Base-by-base conservation (phyloP, 2,113 vertebrate genomes). In the Indicator maculatus region DNA sequence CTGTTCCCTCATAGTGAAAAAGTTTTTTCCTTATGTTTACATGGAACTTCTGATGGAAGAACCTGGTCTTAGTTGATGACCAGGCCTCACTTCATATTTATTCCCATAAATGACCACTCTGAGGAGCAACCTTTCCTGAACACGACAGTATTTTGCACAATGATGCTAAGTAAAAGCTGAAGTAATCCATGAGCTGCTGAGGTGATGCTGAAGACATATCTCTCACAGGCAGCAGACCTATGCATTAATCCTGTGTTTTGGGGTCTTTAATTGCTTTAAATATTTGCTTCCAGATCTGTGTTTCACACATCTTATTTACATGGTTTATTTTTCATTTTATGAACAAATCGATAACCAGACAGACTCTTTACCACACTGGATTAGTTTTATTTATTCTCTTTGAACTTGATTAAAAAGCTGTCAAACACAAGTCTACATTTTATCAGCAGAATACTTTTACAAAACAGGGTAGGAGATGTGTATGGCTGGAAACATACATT, bases 331-430 rank as follows among this genome's bases (percentile, higher is more conserved):
- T 97, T 97, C 90, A 95, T 96, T 97, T 98, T 97, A 96, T 89
- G 95, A 97, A 97, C 92, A 97, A 98, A 98, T 98, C 86, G 83
- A 98, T 98, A 97, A 96, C 97, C 95, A 97, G 97, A 89, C 93
- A 97, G 97, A 96, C 94, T 98, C 91, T 97, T 98, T 97, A 97
- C 96, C 83, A 90, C 91, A 97, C 94, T 97, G 97, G 97, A 97
- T 98, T 98, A 97, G 95, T 97, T 98, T 98, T 97, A 98, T 98
- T 98, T 97, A 97, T 98, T 98, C 95, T 89, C 33, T 97, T 97
- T 97, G 96, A 97, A 97, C 97, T 98, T 97, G 96, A 98, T 98
- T 98, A 97, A 98, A 98, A 97, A 93, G 95, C 97, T 98, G 97
- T 98, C 97, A 98, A 96, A 98, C 94, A 90, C 80, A 97, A 97